These are phyloP conservation scores for Micromesistius poutassou DNA, from an alignment of 2,797 vertebrate species.

Conservation along the genomic window DNA sequence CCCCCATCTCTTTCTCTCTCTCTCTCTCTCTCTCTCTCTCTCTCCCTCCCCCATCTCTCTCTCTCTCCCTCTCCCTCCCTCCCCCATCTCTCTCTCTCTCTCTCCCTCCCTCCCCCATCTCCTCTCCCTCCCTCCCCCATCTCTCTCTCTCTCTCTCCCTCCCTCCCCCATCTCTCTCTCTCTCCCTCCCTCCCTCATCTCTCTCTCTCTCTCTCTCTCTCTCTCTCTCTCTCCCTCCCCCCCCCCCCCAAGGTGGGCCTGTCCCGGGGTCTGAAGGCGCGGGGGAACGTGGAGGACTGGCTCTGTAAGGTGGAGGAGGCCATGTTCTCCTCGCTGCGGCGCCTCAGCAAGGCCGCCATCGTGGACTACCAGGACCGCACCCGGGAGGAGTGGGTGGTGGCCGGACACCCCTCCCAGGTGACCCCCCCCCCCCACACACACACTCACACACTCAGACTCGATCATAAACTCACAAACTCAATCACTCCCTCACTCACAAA, in stretches of 20 bases:
- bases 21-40: too few relatives aligned
- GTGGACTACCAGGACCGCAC: conserved; percentile 76
- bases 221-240: not conserved
- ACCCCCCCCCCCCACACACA: not conserved
- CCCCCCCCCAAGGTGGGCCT: conserved; percentile 70
- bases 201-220: not conserved
- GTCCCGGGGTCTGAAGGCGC: conserved; percentile 82
- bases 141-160: not conserved
- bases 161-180: too few relatives aligned
- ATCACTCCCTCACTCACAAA: too few relatives aligned
- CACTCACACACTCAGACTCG: conserved; percentile 4
- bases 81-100: too few relatives aligned
- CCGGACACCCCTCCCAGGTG: conserved; percentile 85
- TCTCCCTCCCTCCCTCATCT: too few relatives aligned
- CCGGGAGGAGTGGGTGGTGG: conserved; percentile 77
- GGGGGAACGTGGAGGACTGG: conserved; percentile 88
- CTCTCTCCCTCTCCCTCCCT: too few relatives aligned
- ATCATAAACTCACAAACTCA: too few relatives aligned
- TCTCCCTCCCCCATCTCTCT: too few relatives aligned
- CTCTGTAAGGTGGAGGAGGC: conserved; percentile 84
- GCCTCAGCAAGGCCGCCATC: conserved; percentile 80
- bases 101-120: too few relatives aligned
- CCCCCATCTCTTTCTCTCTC: too few relatives aligned
- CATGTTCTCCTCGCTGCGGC: conserved; percentile 80
- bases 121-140: too few relatives aligned